A percentile compares a stretch with the other conserved stretches of the same genome.
These are phyloP conservation scores for Monodelphis domestica DNA, from an alignment of 2,797 vertebrate species.

Conservation along the genomic window DNA sequence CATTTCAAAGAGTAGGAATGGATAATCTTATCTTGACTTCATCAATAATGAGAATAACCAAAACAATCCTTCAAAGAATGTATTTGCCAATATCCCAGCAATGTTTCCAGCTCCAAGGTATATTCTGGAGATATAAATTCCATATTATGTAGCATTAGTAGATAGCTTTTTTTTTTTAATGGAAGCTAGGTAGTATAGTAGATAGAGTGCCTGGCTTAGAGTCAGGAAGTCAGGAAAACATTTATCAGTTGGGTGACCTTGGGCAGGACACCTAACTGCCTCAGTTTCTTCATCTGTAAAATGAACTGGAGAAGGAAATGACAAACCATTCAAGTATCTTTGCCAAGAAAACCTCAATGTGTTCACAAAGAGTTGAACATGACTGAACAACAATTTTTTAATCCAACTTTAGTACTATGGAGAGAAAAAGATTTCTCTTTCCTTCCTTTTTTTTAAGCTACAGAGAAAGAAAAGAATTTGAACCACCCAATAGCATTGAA, in stretches of 20 bases:
- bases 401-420: conserved; percentile 53
- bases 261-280: background rate
- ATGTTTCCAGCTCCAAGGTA: conserved; percentile 43
- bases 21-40: background rate
- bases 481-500: conserved; percentile 35
- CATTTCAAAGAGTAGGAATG: conserved; percentile 42
- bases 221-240: background rate
- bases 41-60: background rate
- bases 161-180: conserved; percentile 61
- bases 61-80: background rate
- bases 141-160: conserved; percentile 51
- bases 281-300: background rate
- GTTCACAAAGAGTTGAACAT: background rate
- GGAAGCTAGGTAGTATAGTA: background rate
- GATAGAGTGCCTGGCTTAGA: background rate
- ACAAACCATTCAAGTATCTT: background rate
- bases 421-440: conserved; percentile 55
- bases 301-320: background rate
- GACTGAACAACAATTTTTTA: conserved; percentile 48
- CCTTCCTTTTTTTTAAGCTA: conserved; percentile 38
- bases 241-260: background rate
- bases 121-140: conserved; percentile 51
- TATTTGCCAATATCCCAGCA: conserved; percentile 20
- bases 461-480: conserved; percentile 50
- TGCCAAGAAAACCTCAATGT: background rate